Conservation (phyloP, 2,113 vertebrate species). For the Marcusenius ussheri region DNA sequence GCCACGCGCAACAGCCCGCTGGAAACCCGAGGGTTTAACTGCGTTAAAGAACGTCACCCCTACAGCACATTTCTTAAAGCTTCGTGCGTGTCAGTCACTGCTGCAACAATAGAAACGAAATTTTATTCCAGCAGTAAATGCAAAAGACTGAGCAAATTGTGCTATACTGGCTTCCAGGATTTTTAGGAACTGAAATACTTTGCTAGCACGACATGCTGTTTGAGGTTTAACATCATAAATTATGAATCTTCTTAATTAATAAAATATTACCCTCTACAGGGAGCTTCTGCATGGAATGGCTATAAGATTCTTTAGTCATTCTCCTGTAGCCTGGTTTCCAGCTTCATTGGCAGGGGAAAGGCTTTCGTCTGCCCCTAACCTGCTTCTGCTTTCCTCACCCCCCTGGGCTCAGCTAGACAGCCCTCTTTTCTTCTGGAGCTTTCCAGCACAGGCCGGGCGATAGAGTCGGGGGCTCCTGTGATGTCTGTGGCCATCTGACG, state of each 20-base stretch:
- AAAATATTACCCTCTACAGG: neutral
- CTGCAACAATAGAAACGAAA: neutral
- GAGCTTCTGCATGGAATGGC: neutral
- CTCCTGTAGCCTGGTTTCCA: neutral
- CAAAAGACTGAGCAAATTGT: neutral
- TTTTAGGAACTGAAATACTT: neutral
- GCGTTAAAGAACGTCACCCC: neutral
- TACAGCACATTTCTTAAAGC: neutral
- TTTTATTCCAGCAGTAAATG: neutral
- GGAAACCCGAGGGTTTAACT: neutral
- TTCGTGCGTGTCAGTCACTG: neutral
- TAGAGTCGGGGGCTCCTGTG: neutral
- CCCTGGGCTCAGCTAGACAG: neutral
- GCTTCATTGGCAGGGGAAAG: neutral
- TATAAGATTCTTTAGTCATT: neutral
- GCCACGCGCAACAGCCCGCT: conserved; percentile 14
- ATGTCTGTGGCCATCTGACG: neutral
- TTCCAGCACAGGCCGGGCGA: neutral
- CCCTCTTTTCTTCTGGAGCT: neutral
- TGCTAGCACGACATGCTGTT: neutral
- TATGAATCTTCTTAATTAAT: conserved; percentile 4
- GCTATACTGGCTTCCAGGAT: neutral
- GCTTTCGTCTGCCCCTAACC: neutral
- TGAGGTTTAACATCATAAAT: neutral
- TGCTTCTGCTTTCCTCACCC: neutral